These are phyloP conservation scores for Diarsia mendica DNA, from an alignment of 2,888 invertebrate genomes.

Conservation along the genomic window DNA sequence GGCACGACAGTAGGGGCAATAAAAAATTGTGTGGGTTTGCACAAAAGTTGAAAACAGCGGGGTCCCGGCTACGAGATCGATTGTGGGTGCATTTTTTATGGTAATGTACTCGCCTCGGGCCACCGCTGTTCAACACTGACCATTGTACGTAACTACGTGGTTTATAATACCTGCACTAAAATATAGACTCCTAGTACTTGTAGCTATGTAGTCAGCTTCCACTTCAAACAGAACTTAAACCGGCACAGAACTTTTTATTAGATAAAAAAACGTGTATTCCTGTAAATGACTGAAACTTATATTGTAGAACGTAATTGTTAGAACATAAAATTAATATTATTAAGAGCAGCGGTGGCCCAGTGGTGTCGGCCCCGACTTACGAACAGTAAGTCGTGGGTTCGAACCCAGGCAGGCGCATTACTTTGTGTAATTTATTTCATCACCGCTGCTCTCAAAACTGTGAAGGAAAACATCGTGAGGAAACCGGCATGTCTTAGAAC, in stretches of 20 bases:
- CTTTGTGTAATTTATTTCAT: too few relatives aligned
- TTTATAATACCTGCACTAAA: conserved; percentile 33
- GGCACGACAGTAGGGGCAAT: conserved; percentile 40
- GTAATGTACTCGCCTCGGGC: conserved; percentile 56
- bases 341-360: too few relatives aligned
- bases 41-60: conserved; percentile 53
- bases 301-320: background rate
- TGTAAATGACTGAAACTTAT: background rate
- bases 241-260: background rate
- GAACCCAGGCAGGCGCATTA: too few relatives aligned
- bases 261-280: background rate
- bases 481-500: too few relatives aligned
- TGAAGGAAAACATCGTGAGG: too few relatives aligned
- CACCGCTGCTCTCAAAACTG: too few relatives aligned
- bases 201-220: background rate
- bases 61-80: conserved; percentile 59
- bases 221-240: background rate
- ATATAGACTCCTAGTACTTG: conserved; percentile 35
- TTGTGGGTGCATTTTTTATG: conserved; percentile 67
- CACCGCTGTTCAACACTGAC: conserved; percentile 44
- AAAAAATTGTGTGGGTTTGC: conserved; percentile 53
- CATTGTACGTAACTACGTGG: conserved; percentile 45
- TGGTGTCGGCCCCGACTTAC: too few relatives aligned
- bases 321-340: conserved; percentile 15
- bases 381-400: too few relatives aligned